Base-by-base conservation (phyloP, 2,888 invertebrate species). In the Cryptocephalus primarius region DNA sequence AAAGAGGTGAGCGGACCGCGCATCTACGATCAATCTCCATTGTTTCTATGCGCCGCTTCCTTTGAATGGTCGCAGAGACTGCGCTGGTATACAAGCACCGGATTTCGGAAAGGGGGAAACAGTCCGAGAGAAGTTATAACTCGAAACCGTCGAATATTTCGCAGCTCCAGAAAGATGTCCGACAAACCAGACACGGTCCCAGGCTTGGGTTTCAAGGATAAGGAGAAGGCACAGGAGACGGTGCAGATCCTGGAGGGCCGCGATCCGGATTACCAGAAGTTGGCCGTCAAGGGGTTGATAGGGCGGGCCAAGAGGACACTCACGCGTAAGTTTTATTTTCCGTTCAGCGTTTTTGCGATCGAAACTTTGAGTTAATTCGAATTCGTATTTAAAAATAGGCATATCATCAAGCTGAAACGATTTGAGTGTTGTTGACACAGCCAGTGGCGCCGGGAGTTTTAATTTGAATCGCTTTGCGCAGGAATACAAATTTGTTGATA, bases 181-280 rank as follows among this genome's bases (percentile, higher is more conserved):
- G 68, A 69, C 50, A 65, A 67, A 48, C 56, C 66, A 3, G 83
- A 83, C 60, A 79, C 80, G 0, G 85, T 85, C 38, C 80, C 82
- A 6, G 85, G 84, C 0, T 73, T 86, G 31, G 84, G 87, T 14
- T 88, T 87, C 67, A 87, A 87, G 64, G 85, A 87, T 64, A 80
- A 80, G 63, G 80, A 76, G n/a, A 78, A 84, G 1, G 87, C 87
- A 0, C 69, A 78, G 52, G 78, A 77, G 44, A 85, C 86, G 0
- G 68, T 88, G 8, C 72, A 78, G 65, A 73, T 74, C 65, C 68
- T 87, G 51, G 76, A 83, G 55, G 87, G 83, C 1, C 71, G 87
- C 9, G 88, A 88, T 69, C 80, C 85, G 0, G 83, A 84, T 48
- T 88, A 87, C 66, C 86, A 87, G 69, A 80, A 77, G 61, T 67